Conservation (phyloP, 2,888 invertebrate genomes). For the Drosophila austrosaltans region DNA sequence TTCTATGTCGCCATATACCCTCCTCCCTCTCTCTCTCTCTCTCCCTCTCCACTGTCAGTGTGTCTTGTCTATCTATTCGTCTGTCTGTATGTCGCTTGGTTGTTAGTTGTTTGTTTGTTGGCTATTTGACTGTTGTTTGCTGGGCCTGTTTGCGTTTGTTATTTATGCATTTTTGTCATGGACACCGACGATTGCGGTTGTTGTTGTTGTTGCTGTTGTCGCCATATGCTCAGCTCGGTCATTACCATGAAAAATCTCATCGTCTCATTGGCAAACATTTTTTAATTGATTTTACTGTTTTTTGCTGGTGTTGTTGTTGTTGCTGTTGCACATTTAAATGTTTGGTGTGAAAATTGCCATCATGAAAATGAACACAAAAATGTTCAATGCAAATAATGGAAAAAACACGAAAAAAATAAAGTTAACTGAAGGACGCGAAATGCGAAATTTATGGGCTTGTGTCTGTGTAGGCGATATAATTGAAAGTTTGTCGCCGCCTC, state of each 20-base stretch:
- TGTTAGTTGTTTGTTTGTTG: constrained; percentile 31
- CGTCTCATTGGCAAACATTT: constrained; percentile 54
- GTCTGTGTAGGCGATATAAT: neutral
- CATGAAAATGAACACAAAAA: constrained; percentile 43
- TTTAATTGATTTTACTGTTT: constrained; percentile 68
- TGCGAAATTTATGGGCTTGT: constrained; percentile 26
- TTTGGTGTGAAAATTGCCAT: constrained; percentile 63
- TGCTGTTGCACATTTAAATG: constrained; percentile 43
- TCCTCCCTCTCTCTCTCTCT: neutral
- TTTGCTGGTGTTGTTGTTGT: neutral
- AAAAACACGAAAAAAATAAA: constrained; percentile 20
- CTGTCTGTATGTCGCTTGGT: constrained; percentile 18
- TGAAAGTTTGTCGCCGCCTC: too few relatives aligned
- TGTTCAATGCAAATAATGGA: constrained; percentile 41
- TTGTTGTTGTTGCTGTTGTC: neutral
- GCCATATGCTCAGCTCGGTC: constrained; percentile 47
- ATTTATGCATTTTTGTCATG: constrained; percentile 75
- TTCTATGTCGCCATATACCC: constrained; percentile 1
- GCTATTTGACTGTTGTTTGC: constrained; percentile 44
- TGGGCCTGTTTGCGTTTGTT: constrained; percentile 55
- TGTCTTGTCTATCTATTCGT: constrained; percentile 21
- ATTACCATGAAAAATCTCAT: constrained; percentile 60
- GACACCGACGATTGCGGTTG: constrained; percentile 55
- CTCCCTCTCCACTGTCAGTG: neutral
- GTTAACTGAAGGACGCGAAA: constrained; percentile 6